Percentiles rank a stretch among this genome's conserved stretches.
phyloP scores from a whole-genome alignment of 2,797 vertebrate species.

The Tenualosa thibaudeaui region DNA sequence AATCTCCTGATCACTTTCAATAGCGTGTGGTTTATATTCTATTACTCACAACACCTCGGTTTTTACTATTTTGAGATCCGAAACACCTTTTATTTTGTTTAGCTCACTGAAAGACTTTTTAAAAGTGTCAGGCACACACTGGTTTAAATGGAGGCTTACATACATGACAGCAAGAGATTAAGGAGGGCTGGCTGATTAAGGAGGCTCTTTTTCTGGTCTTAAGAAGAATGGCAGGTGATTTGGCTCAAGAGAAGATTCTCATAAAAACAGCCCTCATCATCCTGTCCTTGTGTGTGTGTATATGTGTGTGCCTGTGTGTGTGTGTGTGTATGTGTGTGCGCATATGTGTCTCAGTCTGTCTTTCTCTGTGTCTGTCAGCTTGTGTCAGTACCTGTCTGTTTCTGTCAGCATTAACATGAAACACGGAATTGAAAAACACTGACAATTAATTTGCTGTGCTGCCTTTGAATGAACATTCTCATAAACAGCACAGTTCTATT shows the following conservation, averaged over 20 bases:
- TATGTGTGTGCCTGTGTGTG: background rate
- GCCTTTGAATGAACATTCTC: background rate
- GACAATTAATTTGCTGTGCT: background rate
- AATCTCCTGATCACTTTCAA: background rate
- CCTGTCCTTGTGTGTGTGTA: background rate
- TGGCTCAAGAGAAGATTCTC: background rate
- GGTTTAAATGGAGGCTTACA: background rate
- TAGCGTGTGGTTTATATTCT: no score
- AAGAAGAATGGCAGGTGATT: background rate
- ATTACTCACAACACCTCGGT: background rate
- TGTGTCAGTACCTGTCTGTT: background rate
- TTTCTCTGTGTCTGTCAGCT: background rate
- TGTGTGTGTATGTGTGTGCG: background rate
- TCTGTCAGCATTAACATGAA: background rate
- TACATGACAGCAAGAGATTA: background rate
- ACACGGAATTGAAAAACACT: background rate
- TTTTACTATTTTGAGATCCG: background rate
- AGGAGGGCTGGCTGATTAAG: background rate
- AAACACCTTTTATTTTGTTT: background rate
- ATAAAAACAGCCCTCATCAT: background rate
- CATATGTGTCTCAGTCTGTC: background rate
- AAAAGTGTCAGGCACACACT: background rate
- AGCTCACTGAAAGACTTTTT: background rate
- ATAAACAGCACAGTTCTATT: background rate
- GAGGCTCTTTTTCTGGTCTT: background rate